A percentile compares a stretch with the other conserved stretches of the same genome.
Evolutionary conservation across 53 echinoderm and acorn worm species (phyloP).

Genomic region (Arbacia lixula): DNA sequence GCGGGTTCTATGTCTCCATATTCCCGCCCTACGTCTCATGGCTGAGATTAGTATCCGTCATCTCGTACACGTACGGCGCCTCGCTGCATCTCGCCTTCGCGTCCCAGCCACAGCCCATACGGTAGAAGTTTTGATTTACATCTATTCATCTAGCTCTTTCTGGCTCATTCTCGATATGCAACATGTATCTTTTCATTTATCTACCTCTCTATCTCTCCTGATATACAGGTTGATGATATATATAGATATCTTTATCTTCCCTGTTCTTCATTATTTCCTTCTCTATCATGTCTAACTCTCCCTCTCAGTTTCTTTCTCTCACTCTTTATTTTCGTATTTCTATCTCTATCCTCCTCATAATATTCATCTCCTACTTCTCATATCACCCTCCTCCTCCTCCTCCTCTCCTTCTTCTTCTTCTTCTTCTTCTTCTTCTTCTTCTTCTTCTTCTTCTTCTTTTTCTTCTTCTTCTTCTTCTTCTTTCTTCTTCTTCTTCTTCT

Average conservation of each 20-base stretch:
- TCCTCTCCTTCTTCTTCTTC: background rate
- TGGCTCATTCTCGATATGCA: background rate
- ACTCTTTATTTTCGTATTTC: too few species aligned
- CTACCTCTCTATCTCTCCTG: too few species aligned
- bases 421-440: background rate
- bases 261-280: background rate
- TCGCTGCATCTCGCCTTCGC: constrained; percentile 44
- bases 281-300: too few species aligned
- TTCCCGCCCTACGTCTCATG: constrained; percentile 77
- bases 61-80: constrained; percentile 80
- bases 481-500: background rate
- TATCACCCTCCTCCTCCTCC: background rate
- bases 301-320: too few species aligned
- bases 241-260: too few species aligned
- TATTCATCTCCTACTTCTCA: background rate
- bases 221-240: too few species aligned
- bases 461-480: background rate
- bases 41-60: constrained; percentile 71
- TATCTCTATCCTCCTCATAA: background rate
- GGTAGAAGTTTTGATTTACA: constrained; percentile 1
- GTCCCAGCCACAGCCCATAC: constrained; percentile 36
- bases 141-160: background rate
- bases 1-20: constrained; percentile 80
- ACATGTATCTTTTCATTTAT: too few species aligned
- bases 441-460: background rate